These are phyloP conservation scores for Oryzias celebensis DNA, from an alignment of 2,113 vertebrate genomes.

Conservation along the genomic window DNA sequence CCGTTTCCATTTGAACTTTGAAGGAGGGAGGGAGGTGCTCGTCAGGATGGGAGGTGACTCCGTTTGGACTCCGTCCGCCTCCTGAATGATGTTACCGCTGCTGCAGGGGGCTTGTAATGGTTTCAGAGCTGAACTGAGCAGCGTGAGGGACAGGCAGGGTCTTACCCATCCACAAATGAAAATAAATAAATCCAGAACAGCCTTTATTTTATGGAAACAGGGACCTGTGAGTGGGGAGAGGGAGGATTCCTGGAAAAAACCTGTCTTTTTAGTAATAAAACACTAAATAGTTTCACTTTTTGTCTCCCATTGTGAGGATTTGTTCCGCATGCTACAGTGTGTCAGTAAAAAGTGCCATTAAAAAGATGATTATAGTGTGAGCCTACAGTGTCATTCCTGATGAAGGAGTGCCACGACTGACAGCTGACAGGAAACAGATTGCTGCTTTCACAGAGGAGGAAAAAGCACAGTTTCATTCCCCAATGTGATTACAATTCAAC, in stretches of 20 bases:
- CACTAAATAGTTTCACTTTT: not conserved
- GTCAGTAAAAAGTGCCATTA: constrained; percentile 70
- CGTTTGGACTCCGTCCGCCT: not conserved
- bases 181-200: constrained; percentile 66
- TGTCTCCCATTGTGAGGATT: constrained; percentile 20
- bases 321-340: constrained; percentile 38
- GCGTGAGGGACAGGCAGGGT: constrained; percentile 52
- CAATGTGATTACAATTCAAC: no score
- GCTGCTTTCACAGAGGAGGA: constrained; percentile 1
- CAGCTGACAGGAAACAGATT: constrained; percentile 27
- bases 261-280: not conserved
- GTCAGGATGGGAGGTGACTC: constrained; percentile 17
- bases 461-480: not conserved
- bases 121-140: constrained; percentile 27
- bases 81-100: constrained; percentile 20
- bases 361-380: constrained; percentile 70
- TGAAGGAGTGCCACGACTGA: constrained; percentile 66
- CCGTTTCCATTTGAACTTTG: constrained; percentile 31
- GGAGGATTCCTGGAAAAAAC: no score
- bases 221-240: constrained; percentile 37
- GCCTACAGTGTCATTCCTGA: constrained; percentile 64
- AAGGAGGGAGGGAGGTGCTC: constrained; percentile 35
- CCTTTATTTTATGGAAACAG: constrained; percentile 65
- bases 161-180: constrained; percentile 12
- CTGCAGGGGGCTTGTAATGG: constrained; percentile 8